Evolutionary conservation across 2,888 invertebrate species (phyloP), one percentile per base, ranked within the genome.

Genomic region (Cheilosia variabilis): DNA sequence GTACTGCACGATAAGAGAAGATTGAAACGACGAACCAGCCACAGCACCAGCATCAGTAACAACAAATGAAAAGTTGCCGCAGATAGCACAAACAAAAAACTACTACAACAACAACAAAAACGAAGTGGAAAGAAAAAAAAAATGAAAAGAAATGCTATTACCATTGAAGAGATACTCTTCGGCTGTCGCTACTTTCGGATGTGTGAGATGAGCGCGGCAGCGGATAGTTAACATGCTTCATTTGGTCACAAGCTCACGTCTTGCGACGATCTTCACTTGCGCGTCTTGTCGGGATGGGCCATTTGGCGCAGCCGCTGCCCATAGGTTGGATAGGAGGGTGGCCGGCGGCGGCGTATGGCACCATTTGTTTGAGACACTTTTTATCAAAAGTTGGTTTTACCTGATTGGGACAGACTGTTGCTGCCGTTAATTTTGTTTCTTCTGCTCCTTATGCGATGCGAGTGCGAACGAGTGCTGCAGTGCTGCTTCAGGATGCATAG

Each of bases 11-110:
- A 86, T 86, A 86, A 86, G 84, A 71, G 81, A 47, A 86, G 86
- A 77, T 81, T 63, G 86, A 86, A 81, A 81, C 87, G 68, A 89
- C 90, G 60, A 87, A 78, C 71, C 87, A 73, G 81, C 73, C 10
- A 10, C 37, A 37, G 37, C 37, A 37, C 37, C 37, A 37, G 37
- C 37, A 13, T 13, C 37, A 57, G 63, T 77, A 55, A 60, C 83
- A 63, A 83, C 84, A 71, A 78, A 78, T 71, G 69, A 84, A 80
- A 80, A 84, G 65, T 84, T 84, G 71, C 86, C 68, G 76, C 80
- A 72, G 86, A 86, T 76, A 86, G 81, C 75, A 80, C 69, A 27
- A 72, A 73, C n/a, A 62, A 43, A 41, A 60, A n/a, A n/a, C n/a
- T n/a, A 62, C 27, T 45, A 45, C 45, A 7, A n/a, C n/a, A 45